Base-by-base conservation (phyloP, 2,888 invertebrate species). In the Ichneumoninae sp. region DNA sequence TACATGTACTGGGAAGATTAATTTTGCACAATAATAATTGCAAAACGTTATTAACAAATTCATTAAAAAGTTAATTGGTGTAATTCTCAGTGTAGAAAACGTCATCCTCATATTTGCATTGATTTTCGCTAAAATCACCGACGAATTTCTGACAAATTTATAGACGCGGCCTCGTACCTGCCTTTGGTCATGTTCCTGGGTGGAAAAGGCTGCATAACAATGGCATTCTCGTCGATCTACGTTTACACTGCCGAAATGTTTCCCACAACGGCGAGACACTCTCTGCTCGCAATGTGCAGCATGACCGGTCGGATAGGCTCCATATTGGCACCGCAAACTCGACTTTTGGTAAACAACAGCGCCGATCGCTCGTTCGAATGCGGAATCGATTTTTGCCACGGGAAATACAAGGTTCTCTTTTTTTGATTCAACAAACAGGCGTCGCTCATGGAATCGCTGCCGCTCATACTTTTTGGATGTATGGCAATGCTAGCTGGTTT, bases 241-340 rank as follows among this genome's bases (percentile, higher is more conserved):
- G 95, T 96, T 90, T 96, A 95, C 92, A 96, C 96, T 52, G 95
- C 96, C 57, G 97, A 97, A 93, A 94, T 97, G 93, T 97, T 96
- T 92, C 97, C 97, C 10, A 97, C 97, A 68, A 94, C 94, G 84
- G 93, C 95, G 74, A 95, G 97, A 78, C 95, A 96, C 90, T 96
- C 96, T 22, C 94, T 96, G 87, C 94, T 97, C 69, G 96, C 96
- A 4, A 94, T 96, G 70, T 96, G 96, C 93, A 96, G 96, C 69
- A 96, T 96, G 94, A 94, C 96, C 87, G 97, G 96, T 62, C 94
- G 96, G 16, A 87, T 96, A 81, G 97, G 97, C 16, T 96, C 96
- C 19, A 95, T 96, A 91, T 92, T 96, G 75, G 96, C 97, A 40
- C 96, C 97, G 52, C 96, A 96, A 93, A 96, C 96, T 13, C 96